Percentiles rank a stretch among this genome's conserved stretches.
Evolutionary conservation across 2,797 vertebrate genomes (phyloP).

Genomic region (Arnoldichthys spilopterus): DNA sequence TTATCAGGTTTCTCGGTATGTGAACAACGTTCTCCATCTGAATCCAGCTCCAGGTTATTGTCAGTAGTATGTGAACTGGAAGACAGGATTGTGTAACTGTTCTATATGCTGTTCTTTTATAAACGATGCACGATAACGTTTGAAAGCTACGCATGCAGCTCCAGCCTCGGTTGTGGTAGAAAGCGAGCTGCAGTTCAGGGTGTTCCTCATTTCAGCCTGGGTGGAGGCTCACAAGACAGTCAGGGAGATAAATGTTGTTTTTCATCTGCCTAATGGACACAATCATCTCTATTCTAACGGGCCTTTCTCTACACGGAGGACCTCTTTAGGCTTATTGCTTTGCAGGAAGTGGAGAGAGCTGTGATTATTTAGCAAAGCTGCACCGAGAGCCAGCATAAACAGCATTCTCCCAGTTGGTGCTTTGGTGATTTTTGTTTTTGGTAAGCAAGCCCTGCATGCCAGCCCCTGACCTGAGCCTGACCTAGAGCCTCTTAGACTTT

Average conservation of each 20-base stretch:
- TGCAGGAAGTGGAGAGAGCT: not conserved
- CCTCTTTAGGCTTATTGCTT: not conserved
- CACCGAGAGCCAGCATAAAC: not conserved
- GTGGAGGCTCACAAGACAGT: not conserved
- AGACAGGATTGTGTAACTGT: too few species aligned
- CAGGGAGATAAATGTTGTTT: not conserved
- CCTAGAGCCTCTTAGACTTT: constrained; percentile 22
- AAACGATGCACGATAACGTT: too few species aligned
- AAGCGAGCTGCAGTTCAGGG: too few species aligned
- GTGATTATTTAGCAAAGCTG: not conserved
- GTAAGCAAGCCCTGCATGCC: constrained; percentile 54
- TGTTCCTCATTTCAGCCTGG: not conserved
- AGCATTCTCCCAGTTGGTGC: not conserved
- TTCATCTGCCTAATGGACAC: not conserved
- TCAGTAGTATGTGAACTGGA: too few species aligned
- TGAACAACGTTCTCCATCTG: too few species aligned
- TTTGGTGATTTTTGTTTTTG: constrained; percentile 42
- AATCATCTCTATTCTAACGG: constrained; percentile 17
- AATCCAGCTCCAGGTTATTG: too few species aligned
- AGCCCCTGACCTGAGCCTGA: constrained; percentile 55
- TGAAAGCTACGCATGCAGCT: too few species aligned
- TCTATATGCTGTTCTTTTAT: too few species aligned
- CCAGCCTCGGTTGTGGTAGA: too few species aligned
- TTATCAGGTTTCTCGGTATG: too few species aligned
- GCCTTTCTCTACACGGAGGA: constrained; percentile 46